A percentile compares a stretch with the other conserved stretches of the same genome.
These are phyloP conservation scores for Mola mola DNA, from an alignment of 2,113 vertebrate species.

Conservation along the genomic window DNA sequence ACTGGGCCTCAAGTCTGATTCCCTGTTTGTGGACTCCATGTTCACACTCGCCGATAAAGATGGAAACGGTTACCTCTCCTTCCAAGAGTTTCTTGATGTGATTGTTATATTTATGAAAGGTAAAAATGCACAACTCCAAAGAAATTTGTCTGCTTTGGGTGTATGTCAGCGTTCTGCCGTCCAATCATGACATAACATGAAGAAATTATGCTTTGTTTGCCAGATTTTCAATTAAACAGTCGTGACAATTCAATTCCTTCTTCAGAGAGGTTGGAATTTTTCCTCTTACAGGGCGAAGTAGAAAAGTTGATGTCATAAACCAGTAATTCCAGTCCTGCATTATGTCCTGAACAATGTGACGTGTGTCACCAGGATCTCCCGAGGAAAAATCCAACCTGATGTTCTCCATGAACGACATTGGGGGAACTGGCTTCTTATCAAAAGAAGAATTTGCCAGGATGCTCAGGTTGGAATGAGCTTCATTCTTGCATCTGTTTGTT, in stretches of 20 bases:
- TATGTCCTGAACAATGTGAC: not conserved
- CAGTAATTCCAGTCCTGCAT: not conserved
- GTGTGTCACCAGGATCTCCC: constrained; percentile 82
- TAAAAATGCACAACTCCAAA: constrained; percentile 50
- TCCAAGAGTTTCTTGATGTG: constrained; percentile 94
- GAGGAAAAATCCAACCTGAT: constrained; percentile 93
- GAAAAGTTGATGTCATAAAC: not conserved
- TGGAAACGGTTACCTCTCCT: constrained; percentile 94
- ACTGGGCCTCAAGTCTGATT: constrained; percentile 89
- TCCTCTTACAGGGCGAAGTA: no score
- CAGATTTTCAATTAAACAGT: no score
- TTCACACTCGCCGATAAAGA: constrained; percentile 96
- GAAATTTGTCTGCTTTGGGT: no score
- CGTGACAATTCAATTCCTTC: no score
- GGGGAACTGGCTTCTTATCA: constrained; percentile 88
- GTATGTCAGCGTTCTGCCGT: no score
- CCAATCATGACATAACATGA: not conserved
- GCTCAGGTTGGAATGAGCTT: constrained; percentile 83
- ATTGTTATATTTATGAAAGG: constrained; percentile 98
- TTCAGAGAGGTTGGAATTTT: no score
- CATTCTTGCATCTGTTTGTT: no score
- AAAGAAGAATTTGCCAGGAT: constrained; percentile 92
- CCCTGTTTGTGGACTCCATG: constrained; percentile 95
- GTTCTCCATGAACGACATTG: constrained; percentile 94
- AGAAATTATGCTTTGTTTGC: no score